phyloP scores from a whole-genome alignment of 2,888 invertebrate species.

The Tethea ocularis region DNA sequence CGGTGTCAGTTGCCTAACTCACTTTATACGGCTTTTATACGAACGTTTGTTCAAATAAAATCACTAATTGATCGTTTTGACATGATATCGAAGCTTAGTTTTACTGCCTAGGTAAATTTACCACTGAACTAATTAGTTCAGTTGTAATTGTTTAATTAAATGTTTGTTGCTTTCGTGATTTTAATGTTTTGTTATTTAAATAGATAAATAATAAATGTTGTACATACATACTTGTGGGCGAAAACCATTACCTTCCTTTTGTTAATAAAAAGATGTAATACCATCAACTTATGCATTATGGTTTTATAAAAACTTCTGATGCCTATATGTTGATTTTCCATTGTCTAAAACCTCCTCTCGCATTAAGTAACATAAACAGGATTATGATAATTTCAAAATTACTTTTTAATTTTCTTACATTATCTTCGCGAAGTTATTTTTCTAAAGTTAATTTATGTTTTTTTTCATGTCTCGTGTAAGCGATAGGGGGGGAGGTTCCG shows the following conservation, averaged over 20 bases:
- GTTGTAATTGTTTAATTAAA: too few species aligned
- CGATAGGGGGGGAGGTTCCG: slow-evolving; percentile 9
- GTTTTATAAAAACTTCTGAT: too few species aligned
- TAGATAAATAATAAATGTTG: too few species aligned
- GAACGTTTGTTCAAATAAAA: neutral
- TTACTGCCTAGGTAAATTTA: too few species aligned
- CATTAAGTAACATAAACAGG: too few species aligned
- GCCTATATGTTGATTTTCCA: neutral
- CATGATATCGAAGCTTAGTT: neutral
- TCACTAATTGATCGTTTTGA: neutral
- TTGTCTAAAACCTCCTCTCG: neutral
- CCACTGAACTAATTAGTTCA: too few species aligned
- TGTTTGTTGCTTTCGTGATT: too few species aligned
- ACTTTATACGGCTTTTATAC: neutral
- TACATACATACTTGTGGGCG: too few species aligned
- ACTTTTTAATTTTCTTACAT: neutral
- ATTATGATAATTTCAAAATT: neutral
- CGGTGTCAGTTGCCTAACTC: slow-evolving; percentile 16
- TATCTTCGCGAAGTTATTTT: neutral
- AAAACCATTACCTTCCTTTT: too few species aligned
- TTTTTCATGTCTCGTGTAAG: neutral
- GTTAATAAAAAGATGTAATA: too few species aligned
- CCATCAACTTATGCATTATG: too few species aligned
- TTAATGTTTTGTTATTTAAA: too few species aligned
- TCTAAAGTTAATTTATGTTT: neutral